These are phyloP conservation scores for Cryptosula pallasiana DNA, from an alignment of 2,888 invertebrate species.

Conservation along the genomic window DNA sequence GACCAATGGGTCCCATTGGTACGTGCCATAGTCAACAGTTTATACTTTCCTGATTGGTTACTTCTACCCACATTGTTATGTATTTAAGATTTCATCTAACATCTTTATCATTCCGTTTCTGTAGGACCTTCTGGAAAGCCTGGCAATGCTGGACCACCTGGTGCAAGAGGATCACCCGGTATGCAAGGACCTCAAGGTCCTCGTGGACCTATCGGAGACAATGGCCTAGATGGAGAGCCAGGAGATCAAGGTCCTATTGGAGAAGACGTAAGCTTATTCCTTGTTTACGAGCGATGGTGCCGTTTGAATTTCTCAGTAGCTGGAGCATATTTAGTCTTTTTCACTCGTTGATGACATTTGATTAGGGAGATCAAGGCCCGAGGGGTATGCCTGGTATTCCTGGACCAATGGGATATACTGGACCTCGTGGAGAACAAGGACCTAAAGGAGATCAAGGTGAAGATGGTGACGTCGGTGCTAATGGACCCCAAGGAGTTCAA, in stretches of 20 bases:
- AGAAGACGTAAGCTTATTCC: conserved; percentile 9
- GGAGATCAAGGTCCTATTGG: conserved; percentile 27
- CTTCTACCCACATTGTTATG: too few species aligned
- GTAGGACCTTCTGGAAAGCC: conserved; percentile 19
- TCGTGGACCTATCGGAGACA: conserved; percentile 25
- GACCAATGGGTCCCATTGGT: conserved; percentile 27
- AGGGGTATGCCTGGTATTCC: not conserved
- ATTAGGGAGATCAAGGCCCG: conserved; percentile 1
- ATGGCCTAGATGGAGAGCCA: conserved; percentile 25
- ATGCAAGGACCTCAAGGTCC: conserved; percentile 23
- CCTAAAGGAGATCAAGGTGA: conserved; percentile 22
- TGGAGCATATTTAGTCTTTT: too few species aligned
- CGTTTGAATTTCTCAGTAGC: too few species aligned
- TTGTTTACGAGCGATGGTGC: too few species aligned
- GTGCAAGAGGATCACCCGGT: conserved; percentile 23
- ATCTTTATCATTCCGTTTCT: too few species aligned
- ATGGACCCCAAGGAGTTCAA: conserved; percentile 9
- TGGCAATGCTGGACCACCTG: conserved; percentile 27
- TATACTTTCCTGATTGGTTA: too few species aligned
- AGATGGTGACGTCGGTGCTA: conserved; percentile 12
- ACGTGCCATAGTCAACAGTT: not conserved
- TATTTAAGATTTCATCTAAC: too few species aligned
- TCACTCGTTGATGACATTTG: too few species aligned
- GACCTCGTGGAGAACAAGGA: conserved; percentile 19
- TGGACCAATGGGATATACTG: conserved; percentile 2